phyloP scores from a whole-genome alignment of 1,140 invertebrate genomes.

The Anadara kagoshimensis region DNA sequence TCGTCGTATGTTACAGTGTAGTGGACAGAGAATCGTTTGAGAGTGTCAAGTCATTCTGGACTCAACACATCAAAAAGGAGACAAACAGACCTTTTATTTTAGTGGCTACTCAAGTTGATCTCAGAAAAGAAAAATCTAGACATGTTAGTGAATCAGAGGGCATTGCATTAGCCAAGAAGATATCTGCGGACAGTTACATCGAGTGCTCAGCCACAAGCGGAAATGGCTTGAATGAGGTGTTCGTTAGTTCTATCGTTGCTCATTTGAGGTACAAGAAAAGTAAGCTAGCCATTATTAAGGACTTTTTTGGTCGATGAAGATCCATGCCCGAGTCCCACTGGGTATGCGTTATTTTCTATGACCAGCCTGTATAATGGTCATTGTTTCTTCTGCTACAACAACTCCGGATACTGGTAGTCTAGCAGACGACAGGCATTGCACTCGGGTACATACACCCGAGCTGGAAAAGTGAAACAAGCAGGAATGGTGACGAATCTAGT shows the following conservation, averaged over 20 bases:
- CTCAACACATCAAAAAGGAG: slow-evolving; percentile 77
- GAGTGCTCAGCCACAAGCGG: slow-evolving; percentile 94
- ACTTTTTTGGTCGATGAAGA: slow-evolving; percentile 50
- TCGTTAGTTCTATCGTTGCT: slow-evolving; percentile 87
- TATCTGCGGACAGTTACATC: slow-evolving; percentile 89
- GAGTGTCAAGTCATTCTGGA: slow-evolving; percentile 93
- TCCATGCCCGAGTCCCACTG: too few species aligned
- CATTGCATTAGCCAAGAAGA: slow-evolving; percentile 79
- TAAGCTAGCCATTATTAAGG: slow-evolving; percentile 53
- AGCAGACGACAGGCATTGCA: too few species aligned
- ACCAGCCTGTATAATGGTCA: too few species aligned
- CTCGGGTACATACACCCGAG: too few species aligned
- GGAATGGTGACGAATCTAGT: too few species aligned
- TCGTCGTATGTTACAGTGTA: slow-evolving; percentile 99
- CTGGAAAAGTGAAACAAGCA: too few species aligned
- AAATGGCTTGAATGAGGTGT: slow-evolving; percentile 91
- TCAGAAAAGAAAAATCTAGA: slow-evolving; percentile 79
- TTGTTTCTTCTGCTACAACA: too few species aligned
- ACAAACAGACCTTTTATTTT: slow-evolving; percentile 92
- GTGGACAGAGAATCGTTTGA: slow-evolving; percentile 98
- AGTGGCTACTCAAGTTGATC: slow-evolving; percentile 76
- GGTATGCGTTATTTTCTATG: too few species aligned
- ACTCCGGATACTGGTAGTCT: too few species aligned
- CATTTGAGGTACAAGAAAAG: slow-evolving; percentile 76
- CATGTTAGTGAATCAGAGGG: slow-evolving; percentile 85